Evolutionary conservation across 2,797 vertebrate genomes (phyloP).

Genomic region (Antrozous pallidus): DNA sequence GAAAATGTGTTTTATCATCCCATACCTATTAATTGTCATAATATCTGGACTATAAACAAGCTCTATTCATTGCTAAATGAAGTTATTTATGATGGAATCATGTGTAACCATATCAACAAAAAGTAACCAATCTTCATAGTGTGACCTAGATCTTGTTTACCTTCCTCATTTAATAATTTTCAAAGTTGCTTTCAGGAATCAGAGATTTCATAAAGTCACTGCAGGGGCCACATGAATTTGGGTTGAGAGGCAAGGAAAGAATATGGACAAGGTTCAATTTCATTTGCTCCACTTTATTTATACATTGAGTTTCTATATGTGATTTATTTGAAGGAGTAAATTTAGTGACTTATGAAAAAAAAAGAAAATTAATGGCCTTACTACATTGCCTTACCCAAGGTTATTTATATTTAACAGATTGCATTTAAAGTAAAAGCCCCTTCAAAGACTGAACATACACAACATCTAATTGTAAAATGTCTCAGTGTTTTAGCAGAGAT

Average conservation of each 20-base stretch:
- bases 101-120: not conserved
- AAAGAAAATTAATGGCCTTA: not conserved
- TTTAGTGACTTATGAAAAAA: not conserved
- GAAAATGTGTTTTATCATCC: not conserved
- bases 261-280: not conserved
- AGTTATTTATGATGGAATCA: not conserved
- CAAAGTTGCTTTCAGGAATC: not conserved
- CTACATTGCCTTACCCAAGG: not conserved
- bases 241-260: not conserved
- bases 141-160: not conserved
- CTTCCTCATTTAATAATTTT: not conserved
- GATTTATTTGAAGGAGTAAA: conserved; percentile 11
- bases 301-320: not conserved
- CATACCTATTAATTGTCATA: not conserved
- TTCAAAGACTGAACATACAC: not conserved
- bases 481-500: not conserved
- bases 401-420: conserved; percentile 41
- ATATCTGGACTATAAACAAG: not conserved
- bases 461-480: not conserved
- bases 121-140: not conserved
- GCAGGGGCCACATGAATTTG: not conserved
- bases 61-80: not conserved
- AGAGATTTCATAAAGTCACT: not conserved
- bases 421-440: not conserved
- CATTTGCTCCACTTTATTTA: not conserved